Conservation (phyloP, 2,113 vertebrate species). For the Cyphomyrus discorhynchus region DNA sequence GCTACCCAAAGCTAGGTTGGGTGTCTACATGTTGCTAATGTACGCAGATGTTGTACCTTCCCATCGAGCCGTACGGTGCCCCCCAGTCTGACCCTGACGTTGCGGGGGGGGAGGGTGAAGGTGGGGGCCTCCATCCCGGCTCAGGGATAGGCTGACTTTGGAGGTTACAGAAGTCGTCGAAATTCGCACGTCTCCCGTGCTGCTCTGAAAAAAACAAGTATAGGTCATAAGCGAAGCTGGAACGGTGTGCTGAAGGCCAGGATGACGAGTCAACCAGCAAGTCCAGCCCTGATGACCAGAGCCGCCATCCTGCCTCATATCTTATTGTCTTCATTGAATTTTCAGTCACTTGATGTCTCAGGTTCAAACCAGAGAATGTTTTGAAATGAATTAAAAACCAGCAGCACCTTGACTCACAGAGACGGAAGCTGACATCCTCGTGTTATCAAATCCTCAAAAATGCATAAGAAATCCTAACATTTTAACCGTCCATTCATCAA, state of each 20-base stretch:
- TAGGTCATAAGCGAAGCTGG: neutral
- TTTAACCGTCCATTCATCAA: neutral
- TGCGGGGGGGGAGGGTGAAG: conserved; percentile 72
- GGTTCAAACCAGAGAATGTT: neutral
- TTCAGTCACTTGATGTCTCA: neutral
- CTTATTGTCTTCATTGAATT: neutral
- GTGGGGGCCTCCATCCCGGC: conserved; percentile 63
- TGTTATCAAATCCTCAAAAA: neutral
- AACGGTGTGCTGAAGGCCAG: neutral
- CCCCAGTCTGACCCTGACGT: conserved; percentile 63
- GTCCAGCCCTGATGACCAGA: neutral
- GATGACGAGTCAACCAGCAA: neutral
- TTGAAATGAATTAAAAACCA: neutral
- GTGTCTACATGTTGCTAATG: neutral
- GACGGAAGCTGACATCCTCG: neutral
- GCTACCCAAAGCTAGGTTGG: neutral
- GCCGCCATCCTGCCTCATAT: neutral
- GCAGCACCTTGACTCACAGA: neutral
- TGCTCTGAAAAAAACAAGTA: conserved; percentile 23
- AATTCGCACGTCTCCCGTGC: conserved; percentile 72
- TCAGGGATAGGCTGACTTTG: conserved; percentile 59
- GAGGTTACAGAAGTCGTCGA: conserved; percentile 33
- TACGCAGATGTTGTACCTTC: conserved; percentile 60
- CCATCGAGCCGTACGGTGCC: conserved; percentile 72
- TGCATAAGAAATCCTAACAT: neutral